phyloP scores from a whole-genome alignment of 2,797 vertebrate species.

The Sebastes reedi region DNA sequence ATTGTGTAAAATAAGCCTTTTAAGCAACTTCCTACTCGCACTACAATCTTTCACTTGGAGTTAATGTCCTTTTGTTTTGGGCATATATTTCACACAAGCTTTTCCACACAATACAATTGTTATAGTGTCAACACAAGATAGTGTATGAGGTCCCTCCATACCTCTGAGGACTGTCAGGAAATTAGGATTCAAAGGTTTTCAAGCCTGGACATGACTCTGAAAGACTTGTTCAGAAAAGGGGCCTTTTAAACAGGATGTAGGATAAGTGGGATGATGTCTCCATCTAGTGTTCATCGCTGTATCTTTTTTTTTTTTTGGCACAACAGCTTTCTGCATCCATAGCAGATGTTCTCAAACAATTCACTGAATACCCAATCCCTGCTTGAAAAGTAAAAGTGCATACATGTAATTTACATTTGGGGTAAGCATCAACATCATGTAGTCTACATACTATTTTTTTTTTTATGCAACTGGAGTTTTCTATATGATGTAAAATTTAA shows the following conservation, averaged over 20 bases:
- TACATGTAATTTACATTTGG: background rate
- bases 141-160: background rate
- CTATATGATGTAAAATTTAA: background rate
- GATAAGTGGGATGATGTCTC: conserved; percentile 46
- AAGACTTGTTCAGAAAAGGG: background rate
- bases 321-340: background rate
- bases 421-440: background rate
- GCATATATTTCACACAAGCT: background rate
- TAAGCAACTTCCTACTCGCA: background rate
- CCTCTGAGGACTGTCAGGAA: background rate
- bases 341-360: background rate
- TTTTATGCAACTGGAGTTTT: background rate
- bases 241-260: background rate
- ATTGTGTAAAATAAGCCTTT: background rate
- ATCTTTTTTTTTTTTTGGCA: background rate
- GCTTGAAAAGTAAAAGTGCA: background rate
- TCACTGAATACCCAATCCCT: background rate
- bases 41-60: background rate
- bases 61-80: background rate
- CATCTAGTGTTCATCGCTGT: conserved; percentile 60
- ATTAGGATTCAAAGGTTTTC: background rate
- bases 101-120: background rate
- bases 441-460: background rate
- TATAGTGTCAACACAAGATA: background rate
- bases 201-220: background rate